A percentile compares a stretch with the other conserved stretches of the same genome.
Conservation (phyloP, 2,113 vertebrate genomes). For the Saccopteryx bilineata region DNA sequence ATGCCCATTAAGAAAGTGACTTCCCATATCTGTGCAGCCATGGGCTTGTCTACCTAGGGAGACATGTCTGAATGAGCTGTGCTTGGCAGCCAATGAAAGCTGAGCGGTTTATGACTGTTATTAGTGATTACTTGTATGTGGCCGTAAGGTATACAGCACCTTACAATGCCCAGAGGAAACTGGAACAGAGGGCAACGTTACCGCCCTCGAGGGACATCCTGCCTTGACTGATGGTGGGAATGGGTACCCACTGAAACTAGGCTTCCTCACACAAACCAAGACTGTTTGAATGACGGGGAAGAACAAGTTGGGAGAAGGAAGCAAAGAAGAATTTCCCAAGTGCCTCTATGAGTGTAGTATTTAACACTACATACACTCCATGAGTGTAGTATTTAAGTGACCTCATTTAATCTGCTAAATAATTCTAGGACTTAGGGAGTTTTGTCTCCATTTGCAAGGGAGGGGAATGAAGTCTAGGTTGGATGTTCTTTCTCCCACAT, state of each 20-base stretch:
- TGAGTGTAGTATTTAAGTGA: neutral
- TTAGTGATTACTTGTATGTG: slow-evolving; percentile 69
- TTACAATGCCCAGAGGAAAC: slow-evolving; percentile 22
- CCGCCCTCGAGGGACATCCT: slow-evolving; percentile 41
- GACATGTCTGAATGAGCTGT: slow-evolving; percentile 42
- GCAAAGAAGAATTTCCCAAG: slow-evolving; percentile 14
- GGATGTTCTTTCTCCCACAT: neutral
- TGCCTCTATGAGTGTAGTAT: neutral
- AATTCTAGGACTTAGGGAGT: neutral
- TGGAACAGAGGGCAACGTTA: neutral
- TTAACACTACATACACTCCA: neutral
- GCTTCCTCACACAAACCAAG: neutral
- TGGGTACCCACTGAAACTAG: neutral
- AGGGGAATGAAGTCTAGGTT: neutral
- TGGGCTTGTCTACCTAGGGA: slow-evolving; percentile 47
- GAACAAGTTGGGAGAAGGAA: neutral
- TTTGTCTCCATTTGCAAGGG: slow-evolving; percentile 32
- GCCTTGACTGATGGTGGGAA: neutral
- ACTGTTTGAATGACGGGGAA: neutral
- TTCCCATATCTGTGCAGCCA: slow-evolving; percentile 60
- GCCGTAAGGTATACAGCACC: neutral
- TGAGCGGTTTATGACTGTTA: slow-evolving; percentile 44
- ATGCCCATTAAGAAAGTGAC: slow-evolving; percentile 71
- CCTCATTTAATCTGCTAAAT: slow-evolving; percentile 53
- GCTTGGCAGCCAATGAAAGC: slow-evolving; percentile 61